Evolutionary conservation across 2,888 invertebrate genomes (phyloP), one percentile per base, ranked within the genome.

Genomic region (Pammene fasciana): DNA sequence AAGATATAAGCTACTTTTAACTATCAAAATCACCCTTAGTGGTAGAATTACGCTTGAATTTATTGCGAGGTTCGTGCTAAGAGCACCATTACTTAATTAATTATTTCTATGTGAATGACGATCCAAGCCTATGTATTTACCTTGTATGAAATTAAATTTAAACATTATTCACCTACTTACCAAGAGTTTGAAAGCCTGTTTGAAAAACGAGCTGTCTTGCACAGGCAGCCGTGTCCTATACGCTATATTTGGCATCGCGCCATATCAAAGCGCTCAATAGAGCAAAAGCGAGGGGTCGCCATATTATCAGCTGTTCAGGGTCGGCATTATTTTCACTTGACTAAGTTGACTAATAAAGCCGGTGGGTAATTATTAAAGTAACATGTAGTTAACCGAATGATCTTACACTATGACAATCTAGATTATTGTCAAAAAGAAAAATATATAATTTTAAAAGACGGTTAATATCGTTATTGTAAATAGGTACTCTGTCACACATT

Each of bases 191-290:
- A 55, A 38, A 54, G n/a, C 14, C 36, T 57, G 5, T 41, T 26
- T 43, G 26, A 26, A 34, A 26, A 43, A n/a, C 9, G 26, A 46
- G 59, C 62, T 52, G 52, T 62, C 62, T 52, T 14, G 50, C 26
- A 26, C n/a, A 41, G 38, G 50, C 50, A 26, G n/a, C 41, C 62
- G 26, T n/a, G 50, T 62, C 38, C 50, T 41, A 41, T 41, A 18
- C 41, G 62, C 62, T 62, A 62, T 62, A 62, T 57, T 68, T 65
- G 68, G 68, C 68, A 38, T 16, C 45, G 38, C 45, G 52, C 68
- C 68, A 68, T 59, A 68, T 68, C 45, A 43, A 46, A 36, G 57
- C 43, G 68, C 52, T 41, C 38, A 57, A 66, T 57, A 66, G 56
- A 48, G 65, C 62, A 62, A 62, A 52, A 62, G 62, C 62, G 62